Conservation (phyloP, 92 coral and sea anemone species). For the Meandrina meandrites region DNA sequence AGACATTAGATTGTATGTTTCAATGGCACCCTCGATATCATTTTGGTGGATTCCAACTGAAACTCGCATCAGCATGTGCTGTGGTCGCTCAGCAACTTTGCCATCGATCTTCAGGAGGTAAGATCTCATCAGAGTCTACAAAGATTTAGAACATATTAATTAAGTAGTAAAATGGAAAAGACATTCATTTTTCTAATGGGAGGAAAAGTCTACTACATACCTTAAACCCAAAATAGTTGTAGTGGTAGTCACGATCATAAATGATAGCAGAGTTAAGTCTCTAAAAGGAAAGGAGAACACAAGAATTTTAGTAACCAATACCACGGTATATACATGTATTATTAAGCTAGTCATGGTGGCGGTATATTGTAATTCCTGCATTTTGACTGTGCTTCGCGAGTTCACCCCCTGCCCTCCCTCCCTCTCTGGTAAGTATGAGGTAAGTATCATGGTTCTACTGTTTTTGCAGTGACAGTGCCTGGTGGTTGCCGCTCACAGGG, state of each 20-base stretch:
- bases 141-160: background rate
- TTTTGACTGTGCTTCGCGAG: no score
- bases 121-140: conserved; percentile 92
- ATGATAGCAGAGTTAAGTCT: conserved; percentile 89
- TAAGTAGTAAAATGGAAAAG: background rate
- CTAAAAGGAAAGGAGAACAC: conserved; percentile 50
- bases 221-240: conserved; percentile 98
- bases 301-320: background rate
- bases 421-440: no score
- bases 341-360: no score
- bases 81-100: conserved; percentile 93
- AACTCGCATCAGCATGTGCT: conserved; percentile 98
- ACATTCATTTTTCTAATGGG: no score
- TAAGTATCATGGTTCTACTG: no score
- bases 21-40: conserved; percentile 88
- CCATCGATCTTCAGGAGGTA: conserved; percentile 89
- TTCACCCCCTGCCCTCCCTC: no score
- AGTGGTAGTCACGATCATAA: conserved; percentile 94
- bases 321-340: background rate
- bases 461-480: no score
- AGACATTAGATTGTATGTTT: conserved; percentile 87
- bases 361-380: no score
- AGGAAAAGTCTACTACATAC: conserved; percentile 31
- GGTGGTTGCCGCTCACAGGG: no score
- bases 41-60: conserved; percentile 92